Percentiles rank a stretch among this genome's conserved stretches.
These are phyloP conservation scores for Tetheella fluctuosa DNA, from an alignment of 2,888 invertebrate species.

Conservation along the genomic window DNA sequence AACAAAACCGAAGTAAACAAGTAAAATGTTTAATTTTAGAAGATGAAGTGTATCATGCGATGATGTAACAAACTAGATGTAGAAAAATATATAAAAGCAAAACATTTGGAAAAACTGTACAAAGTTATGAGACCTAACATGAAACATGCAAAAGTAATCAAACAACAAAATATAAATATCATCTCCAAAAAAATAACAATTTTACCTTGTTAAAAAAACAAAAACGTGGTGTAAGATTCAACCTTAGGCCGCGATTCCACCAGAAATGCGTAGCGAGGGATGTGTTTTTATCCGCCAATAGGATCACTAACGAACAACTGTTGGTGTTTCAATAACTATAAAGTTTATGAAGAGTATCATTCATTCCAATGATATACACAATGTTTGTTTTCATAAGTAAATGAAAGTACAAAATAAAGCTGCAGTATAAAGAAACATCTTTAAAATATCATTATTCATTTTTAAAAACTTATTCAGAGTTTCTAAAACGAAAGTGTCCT, in stretches of 20 bases:
- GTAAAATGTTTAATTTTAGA: neutral
- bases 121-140: neutral
- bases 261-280: no score
- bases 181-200: neutral
- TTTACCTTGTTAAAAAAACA: neutral
- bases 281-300: no score
- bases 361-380: no score
- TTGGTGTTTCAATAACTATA: no score
- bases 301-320: no score
- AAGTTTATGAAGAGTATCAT: no score
- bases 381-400: no score
- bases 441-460: neutral
- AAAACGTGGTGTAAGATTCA: neutral
- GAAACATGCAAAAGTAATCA: neutral
- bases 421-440: neutral
- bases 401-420: neutral
- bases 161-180: slow-evolving; percentile 4
- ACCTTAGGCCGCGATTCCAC: neutral
- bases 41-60: neutral
- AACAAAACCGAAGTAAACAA: neutral
- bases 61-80: neutral
- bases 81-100: neutral
- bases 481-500: neutral
- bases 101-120: neutral
- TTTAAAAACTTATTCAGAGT: neutral